Conservation (phyloP, 2,797 vertebrate species). For the Labeo calbasu region DNA sequence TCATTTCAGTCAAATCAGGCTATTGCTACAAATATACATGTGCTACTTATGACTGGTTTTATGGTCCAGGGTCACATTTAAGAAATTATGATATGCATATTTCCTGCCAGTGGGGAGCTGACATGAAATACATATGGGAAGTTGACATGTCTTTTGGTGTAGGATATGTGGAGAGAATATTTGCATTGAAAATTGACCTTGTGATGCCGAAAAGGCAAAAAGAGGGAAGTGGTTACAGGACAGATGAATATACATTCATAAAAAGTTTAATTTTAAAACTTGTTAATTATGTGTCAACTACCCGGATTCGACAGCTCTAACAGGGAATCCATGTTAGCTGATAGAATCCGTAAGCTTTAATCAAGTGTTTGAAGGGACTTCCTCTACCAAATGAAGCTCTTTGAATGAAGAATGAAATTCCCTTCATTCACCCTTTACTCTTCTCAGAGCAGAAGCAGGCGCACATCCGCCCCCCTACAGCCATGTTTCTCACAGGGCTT, state of each 20-base stretch:
- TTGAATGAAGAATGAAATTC: conserved; percentile 2
- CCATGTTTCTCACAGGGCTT: conserved; percentile 37
- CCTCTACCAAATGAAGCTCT: not conserved
- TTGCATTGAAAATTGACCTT: not conserved
- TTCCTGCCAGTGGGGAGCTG: not conserved
- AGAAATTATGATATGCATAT: not conserved
- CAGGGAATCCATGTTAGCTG: no score
- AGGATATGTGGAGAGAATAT: not conserved
- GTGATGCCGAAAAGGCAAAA: not conserved
- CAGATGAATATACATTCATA: not conserved
- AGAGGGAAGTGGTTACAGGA: not conserved
- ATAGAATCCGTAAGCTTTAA: not conserved
- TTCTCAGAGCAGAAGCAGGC: not conserved
- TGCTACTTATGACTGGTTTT: no score
- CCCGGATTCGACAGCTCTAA: not conserved
- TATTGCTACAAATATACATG: no score
- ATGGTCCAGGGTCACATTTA: no score
- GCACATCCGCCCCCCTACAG: not conserved
- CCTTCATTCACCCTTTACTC: conserved; percentile 27
- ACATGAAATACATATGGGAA: not conserved
- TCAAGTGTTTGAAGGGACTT: not conserved
- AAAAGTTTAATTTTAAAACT: not conserved
- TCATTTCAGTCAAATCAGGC: no score
- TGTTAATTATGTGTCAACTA: no score
- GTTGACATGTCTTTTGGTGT: not conserved